These are phyloP conservation scores for Dendrocopos noguchii DNA, from an alignment of 2,113 vertebrate species.

Conservation along the genomic window DNA sequence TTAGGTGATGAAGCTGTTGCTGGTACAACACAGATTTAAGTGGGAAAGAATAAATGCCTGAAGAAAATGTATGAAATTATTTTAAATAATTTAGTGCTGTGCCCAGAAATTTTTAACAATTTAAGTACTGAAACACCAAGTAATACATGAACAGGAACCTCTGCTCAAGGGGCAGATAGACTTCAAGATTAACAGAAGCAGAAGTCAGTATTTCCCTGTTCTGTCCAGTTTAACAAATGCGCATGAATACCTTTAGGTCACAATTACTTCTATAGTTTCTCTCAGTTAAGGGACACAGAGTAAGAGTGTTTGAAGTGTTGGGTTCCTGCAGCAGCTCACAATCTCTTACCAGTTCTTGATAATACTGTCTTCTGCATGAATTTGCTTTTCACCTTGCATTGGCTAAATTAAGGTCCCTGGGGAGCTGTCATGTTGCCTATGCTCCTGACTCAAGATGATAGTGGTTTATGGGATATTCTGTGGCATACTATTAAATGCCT, in stretches of 20 bases:
- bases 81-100: neutral
- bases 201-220: slow-evolving; percentile 8
- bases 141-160: neutral
- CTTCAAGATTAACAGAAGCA: neutral
- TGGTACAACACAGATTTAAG: neutral
- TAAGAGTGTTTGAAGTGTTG: neutral
- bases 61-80: neutral
- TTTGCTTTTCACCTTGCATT: neutral
- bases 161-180: neutral
- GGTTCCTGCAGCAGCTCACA: neutral
- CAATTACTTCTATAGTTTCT: neutral
- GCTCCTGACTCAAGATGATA: neutral
- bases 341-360: neutral
- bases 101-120: neutral
- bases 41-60: neutral
- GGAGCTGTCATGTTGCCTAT: fast-evolving
- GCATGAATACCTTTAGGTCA: neutral
- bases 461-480: neutral
- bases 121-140: neutral
- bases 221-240: neutral
- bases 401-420: neutral
- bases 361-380: neutral
- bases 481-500: neutral
- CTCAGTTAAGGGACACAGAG: neutral
- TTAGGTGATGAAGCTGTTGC: neutral